Percentiles rank a stretch among this genome's conserved stretches.
Evolutionary conservation across 2,113 vertebrate species (phyloP).

Genomic region (Neotragus moschatus): DNA sequence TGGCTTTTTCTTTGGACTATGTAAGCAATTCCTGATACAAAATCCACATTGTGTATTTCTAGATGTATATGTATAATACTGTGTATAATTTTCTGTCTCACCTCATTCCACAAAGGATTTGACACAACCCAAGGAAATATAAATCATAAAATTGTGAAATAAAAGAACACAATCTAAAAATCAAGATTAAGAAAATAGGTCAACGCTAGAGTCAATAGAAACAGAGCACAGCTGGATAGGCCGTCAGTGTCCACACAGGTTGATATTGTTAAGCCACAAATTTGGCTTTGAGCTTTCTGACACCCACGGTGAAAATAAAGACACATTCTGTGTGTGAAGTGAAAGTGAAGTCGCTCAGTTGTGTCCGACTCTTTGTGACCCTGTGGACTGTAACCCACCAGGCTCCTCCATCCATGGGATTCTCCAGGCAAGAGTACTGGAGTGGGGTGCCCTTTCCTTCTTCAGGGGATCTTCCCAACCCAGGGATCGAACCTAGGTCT

Average conservation of each 20-base stretch:
- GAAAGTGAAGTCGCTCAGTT: too few species aligned
- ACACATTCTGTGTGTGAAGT: not conserved
- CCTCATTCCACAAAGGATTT: not conserved
- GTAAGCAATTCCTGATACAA: not conserved
- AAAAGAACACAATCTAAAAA: not conserved
- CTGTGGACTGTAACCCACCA: too few species aligned
- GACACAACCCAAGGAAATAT: not conserved
- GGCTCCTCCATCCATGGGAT: too few species aligned
- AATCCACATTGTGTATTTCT: not conserved
- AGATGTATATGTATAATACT: not conserved
- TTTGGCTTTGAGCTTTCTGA: not conserved
- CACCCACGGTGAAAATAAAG: not conserved
- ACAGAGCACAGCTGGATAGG: not conserved
- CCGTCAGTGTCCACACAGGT: not conserved
- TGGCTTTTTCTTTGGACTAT: not conserved
- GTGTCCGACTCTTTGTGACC: too few species aligned
- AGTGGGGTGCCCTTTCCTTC: too few species aligned
- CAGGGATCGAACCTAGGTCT: too few species aligned
- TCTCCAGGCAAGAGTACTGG: too few species aligned
- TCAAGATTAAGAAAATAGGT: conserved; percentile 29
- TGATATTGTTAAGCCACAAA: not conserved
- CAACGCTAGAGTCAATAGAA: not conserved
- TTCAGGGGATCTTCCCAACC: too few species aligned
- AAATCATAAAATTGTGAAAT: not conserved
- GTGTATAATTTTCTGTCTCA: not conserved